Evolutionary conservation across 2,888 invertebrate genomes (phyloP).

Genomic region (Thelaira solivaga): DNA sequence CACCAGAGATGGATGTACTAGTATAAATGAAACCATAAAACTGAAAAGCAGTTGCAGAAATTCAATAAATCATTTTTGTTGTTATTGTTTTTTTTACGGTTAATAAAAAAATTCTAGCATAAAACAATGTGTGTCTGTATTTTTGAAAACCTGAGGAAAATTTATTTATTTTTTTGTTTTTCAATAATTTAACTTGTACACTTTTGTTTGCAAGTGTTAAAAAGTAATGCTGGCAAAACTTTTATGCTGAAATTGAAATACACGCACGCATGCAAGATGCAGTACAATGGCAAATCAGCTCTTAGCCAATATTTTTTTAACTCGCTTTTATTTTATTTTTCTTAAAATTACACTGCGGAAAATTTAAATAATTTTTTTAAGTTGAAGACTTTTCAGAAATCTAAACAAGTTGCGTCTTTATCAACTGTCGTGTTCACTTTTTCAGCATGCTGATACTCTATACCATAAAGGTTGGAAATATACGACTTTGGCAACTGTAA

Average conservation of each 20-base stretch:
- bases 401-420: too few species aligned
- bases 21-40: slow-evolving; percentile 58
- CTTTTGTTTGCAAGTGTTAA: slow-evolving; percentile 7
- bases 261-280: background rate
- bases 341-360: background rate
- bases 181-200: background rate
- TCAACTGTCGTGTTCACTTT: too few species aligned
- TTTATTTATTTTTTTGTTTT: background rate
- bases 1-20: slow-evolving; percentile 9
- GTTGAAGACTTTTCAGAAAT: too few species aligned
- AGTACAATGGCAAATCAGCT: background rate
- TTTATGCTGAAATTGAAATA: slow-evolving; percentile 22
- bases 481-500: too few species aligned
- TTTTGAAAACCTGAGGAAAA: slow-evolving; percentile 16
- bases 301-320: background rate
- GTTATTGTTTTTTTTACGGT: too few species aligned
- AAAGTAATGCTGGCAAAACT: slow-evolving; percentile 10
- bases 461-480: too few species aligned
- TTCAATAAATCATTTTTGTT: slow-evolving; percentile 17
- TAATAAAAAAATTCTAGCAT: slow-evolving; percentile 37
- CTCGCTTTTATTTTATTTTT: background rate
- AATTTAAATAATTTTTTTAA: background rate
- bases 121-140: background rate
- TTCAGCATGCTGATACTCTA: too few species aligned
- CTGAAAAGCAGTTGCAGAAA: slow-evolving; percentile 25